phyloP scores from a whole-genome alignment of 2,888 invertebrate species.

The Sarcophaga caerulescens region DNA sequence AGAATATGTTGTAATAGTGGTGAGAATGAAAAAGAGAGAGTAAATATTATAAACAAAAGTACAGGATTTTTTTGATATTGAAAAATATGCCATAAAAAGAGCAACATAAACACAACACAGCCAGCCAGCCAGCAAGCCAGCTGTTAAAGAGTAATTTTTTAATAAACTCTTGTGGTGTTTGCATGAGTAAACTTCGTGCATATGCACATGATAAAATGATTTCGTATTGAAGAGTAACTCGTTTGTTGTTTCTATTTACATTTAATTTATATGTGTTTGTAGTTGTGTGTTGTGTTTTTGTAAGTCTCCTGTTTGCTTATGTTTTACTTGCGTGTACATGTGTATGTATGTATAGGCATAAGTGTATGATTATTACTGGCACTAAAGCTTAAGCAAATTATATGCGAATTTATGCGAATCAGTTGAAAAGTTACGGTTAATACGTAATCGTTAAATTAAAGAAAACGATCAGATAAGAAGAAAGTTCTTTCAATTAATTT shows the following conservation, averaged over 20 bases:
- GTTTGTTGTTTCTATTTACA: slow-evolving; percentile 34
- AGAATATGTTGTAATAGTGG: too few species aligned
- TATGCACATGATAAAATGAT: too few species aligned
- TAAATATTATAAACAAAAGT: too few species aligned
- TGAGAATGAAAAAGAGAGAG: too few species aligned
- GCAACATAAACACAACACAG: slow-evolving; percentile 18
- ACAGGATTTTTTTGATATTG: too few species aligned
- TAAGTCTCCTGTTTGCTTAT: background rate
- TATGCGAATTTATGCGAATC: slow-evolving; percentile 66
- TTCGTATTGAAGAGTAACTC: slow-evolving; percentile 44
- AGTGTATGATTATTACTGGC: too few species aligned
- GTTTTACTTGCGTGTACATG: background rate
- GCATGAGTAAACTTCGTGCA: too few species aligned
- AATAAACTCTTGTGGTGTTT: too few species aligned
- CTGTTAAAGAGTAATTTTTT: slow-evolving; percentile 8
- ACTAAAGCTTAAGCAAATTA: slow-evolving; percentile 64
- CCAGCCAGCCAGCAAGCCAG: slow-evolving; percentile 26
- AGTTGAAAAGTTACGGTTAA: slow-evolving; percentile 68
- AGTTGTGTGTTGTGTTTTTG: background rate
- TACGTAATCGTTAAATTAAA: slow-evolving; percentile 62
- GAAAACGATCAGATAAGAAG: slow-evolving; percentile 34
- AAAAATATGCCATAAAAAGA: slow-evolving; percentile 1
- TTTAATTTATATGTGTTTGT: slow-evolving; percentile 20
- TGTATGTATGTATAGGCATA: slow-evolving; percentile 30
- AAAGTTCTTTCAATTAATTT: slow-evolving; percentile 32